A percentile compares a stretch with the other conserved stretches of the same genome.
phyloP scores from a whole-genome alignment of 1,140 invertebrate species.

The Lepeophtheirus salmonis region DNA sequence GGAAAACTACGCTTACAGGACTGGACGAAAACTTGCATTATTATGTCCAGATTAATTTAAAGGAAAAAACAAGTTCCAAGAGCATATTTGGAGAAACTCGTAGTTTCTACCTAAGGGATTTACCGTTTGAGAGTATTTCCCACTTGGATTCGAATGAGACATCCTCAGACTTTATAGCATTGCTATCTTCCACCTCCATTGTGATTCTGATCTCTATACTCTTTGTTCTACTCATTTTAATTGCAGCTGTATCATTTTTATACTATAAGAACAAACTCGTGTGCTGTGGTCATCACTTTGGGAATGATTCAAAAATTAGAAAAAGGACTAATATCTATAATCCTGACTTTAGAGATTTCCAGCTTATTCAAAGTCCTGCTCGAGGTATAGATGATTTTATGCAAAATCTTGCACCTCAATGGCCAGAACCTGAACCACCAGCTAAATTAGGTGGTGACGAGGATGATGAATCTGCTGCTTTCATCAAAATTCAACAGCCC shows the following conservation, averaged over 20 bases:
- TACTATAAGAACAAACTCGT: not conserved
- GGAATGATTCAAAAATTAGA: too few relatives aligned
- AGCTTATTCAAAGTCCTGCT: not conserved
- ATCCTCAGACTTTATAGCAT: not conserved
- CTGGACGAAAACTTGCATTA: not conserved
- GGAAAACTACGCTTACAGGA: not conserved
- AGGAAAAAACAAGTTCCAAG: not conserved
- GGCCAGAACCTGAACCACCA: constrained; percentile 13
- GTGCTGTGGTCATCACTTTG: too few relatives aligned
- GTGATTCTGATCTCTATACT: not conserved
- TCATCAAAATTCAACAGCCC: not conserved
- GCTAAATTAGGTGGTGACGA: not conserved
- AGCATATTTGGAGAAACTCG: not conserved
- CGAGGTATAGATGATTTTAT: constrained; percentile 11
- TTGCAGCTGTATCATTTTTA: not conserved
- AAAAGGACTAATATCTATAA: not conserved
- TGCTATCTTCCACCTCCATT: not conserved
- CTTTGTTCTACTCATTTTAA: not conserved
- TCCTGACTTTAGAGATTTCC: not conserved
- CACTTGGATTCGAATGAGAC: not conserved
- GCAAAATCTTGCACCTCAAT: constrained; percentile 3
- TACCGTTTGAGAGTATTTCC: not conserved
- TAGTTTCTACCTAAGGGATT: not conserved
- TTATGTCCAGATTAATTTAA: not conserved
- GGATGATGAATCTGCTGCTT: not conserved